Percentiles rank a stretch among this genome's conserved stretches.
These are phyloP conservation scores for Podarcis siculus DNA, from an alignment of 2,797 vertebrate genomes.

Conservation along the genomic window DNA sequence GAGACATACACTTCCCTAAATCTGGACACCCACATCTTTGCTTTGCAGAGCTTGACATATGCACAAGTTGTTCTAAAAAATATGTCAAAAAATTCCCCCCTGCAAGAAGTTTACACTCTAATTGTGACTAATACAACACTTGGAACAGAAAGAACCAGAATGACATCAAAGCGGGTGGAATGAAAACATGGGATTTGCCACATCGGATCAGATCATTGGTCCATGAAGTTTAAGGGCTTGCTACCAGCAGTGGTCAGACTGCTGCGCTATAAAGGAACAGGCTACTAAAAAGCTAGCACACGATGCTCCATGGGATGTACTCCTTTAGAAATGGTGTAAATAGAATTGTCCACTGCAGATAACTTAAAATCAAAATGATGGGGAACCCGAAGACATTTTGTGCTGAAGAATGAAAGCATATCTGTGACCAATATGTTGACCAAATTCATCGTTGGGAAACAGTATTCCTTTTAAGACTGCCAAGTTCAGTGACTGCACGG, in stretches of 20 bases:
- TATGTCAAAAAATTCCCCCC: conserved; percentile 7
- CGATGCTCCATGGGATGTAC: conserved; percentile 37
- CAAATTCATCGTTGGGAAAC: conserved; percentile 42
- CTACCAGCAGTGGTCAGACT: conserved; percentile 64
- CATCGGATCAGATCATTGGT: conserved; percentile 61
- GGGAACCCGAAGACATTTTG: background rate
- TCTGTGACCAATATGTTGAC: conserved; percentile 23
- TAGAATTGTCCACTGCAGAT: conserved; percentile 28
- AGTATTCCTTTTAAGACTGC: conserved; percentile 16
- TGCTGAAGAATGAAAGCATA: conserved; percentile 8
- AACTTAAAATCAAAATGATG: conserved; percentile 46
- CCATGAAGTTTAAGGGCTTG: conserved; percentile 53
- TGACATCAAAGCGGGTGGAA: conserved; percentile 67
- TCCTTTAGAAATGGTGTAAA: conserved; percentile 20
- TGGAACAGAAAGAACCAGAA: conserved; percentile 69
- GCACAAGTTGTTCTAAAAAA: conserved; percentile 47
- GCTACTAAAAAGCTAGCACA: conserved; percentile 40
- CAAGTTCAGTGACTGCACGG: background rate
- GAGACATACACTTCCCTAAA: conserved; percentile 40
- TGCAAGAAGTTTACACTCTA: conserved; percentile 66
- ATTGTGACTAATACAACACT: conserved; percentile 60
- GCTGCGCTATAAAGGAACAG: conserved; percentile 39
- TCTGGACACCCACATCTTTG: conserved; percentile 5
- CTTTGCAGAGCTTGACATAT: conserved; percentile 50
- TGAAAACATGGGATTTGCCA: conserved; percentile 67